Evolutionary conservation across 1,140 invertebrate species (phyloP), one percentile per base, ranked within the genome.

Genomic region (Whitmania pigra): DNA sequence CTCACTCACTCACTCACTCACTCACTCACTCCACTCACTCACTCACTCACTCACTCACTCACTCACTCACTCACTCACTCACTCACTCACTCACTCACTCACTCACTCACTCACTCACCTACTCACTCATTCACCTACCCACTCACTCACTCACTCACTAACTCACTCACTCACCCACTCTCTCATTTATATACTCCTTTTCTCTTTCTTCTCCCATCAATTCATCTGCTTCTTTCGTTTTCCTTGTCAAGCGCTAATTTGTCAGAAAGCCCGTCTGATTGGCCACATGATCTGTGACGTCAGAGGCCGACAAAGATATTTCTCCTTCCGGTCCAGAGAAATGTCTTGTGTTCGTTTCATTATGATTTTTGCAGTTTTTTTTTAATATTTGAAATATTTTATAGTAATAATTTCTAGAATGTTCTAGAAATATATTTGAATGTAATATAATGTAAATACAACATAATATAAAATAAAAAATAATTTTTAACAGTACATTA

Each of bases 1-100:
- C 71, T 72, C 60, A n/a, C n/a, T 69, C 70, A 71, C 70, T 71
- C 70, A 71, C 70, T 71, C 70, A 71, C 70, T 71, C 70, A 71
- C 70, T 71, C 70, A 71, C 70, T 71, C 70, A 71, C 70, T 71
- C n/a, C n/a, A n/a, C n/a, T n/a, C n/a, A n/a, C n/a, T n/a, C n/a
- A n/a, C n/a, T n/a, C n/a, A n/a, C n/a, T n/a, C n/a, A n/a, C n/a
- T n/a, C n/a, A n/a, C n/a, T n/a, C n/a, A n/a, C n/a, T n/a, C n/a
- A n/a, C n/a, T n/a, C n/a, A n/a, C n/a, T n/a, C n/a, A n/a, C n/a
- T n/a, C n/a, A n/a, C n/a, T n/a, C n/a, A n/a, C n/a, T n/a, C n/a
- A n/a, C 57, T 71, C 69, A 71, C 69, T 71, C 69, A 71, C 69
- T 71, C 69, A 71, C 69, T 71, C 69, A 71, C 69, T 71, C 69